These are phyloP conservation scores for Rhabdomys dilectus DNA, from an alignment of 2,113 vertebrate genomes.

Conservation along the genomic window DNA sequence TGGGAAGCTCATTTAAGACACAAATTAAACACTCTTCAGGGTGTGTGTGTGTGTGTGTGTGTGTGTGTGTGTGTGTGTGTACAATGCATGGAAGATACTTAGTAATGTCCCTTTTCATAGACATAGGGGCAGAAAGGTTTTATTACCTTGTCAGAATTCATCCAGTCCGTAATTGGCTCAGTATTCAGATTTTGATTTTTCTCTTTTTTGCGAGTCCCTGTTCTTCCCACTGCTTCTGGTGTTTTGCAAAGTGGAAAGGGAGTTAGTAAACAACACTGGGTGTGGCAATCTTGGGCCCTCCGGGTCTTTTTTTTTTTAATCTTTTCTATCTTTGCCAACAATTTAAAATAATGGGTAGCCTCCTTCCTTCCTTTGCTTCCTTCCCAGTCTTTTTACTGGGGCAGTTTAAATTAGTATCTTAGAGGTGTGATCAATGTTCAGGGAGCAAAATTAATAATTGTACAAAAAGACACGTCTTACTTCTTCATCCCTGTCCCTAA, in stretches of 20 bases:
- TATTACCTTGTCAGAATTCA: constrained; percentile 52
- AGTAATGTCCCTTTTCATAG: neutral
- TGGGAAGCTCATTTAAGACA: constrained; percentile 33
- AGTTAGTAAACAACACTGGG: neutral
- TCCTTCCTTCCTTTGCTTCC: neutral
- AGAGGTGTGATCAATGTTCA: constrained; percentile 8
- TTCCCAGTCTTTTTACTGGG: neutral
- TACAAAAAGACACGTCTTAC: neutral
- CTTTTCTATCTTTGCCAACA: neutral
- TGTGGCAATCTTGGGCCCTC: neutral
- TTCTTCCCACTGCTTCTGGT: neutral
- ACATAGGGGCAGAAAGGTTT: neutral
- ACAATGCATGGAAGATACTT: neutral
- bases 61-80: neutral
- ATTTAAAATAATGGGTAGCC: neutral
- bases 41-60: too few relatives aligned
- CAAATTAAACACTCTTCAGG: constrained; percentile 2
- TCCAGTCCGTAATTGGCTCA: neutral
- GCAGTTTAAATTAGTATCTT: constrained; percentile 34
- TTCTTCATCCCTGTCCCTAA: neutral
- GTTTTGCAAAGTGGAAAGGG: neutral
- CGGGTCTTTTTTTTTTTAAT: neutral
- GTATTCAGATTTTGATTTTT: constrained; percentile 16
- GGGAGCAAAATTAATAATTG: constrained; percentile 1
- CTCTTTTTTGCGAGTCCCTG: neutral